Evolutionary conservation across 37 sponge, comb jelly and placozoan species (phyloP).

Genomic region (Diacarnus erythraeanus): DNA sequence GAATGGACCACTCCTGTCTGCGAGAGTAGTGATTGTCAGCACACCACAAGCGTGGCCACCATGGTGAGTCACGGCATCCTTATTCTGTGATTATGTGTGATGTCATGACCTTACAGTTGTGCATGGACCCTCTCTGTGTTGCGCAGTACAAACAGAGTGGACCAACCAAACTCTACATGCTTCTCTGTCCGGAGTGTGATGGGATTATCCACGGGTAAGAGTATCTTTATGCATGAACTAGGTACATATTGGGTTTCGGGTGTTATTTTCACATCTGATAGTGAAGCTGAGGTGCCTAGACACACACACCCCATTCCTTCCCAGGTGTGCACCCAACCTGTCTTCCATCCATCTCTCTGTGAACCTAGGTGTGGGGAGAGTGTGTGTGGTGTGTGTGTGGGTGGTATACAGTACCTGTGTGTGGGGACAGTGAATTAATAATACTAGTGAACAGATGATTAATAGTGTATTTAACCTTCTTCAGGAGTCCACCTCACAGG

Average conservation of each 20-base stretch:
- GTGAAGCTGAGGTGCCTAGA: too few relatives aligned
- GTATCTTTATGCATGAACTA: too few relatives aligned
- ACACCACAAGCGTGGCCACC: background rate
- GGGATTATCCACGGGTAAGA: slow-evolving; percentile 37
- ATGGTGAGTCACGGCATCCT: slow-evolving; percentile 11
- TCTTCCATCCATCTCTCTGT: too few relatives aligned
- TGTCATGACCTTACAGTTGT: slow-evolving; percentile 39
- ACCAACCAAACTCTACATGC: slow-evolving; percentile 42
- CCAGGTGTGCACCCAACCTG: too few relatives aligned
- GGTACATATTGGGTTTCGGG: too few relatives aligned
- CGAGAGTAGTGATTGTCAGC: slow-evolving; percentile 28
- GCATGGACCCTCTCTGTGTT: slow-evolving; percentile 52
- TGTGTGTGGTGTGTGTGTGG: too few relatives aligned
- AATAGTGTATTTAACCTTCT: background rate
- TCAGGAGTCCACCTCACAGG: slow-evolving; percentile 11
- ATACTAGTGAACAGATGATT: background rate
- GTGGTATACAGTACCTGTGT: too few relatives aligned
- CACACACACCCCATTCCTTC: too few relatives aligned
- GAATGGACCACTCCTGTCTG: slow-evolving; percentile 34
- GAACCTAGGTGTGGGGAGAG: too few relatives aligned
- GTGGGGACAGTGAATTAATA: background rate
- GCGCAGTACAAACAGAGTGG: slow-evolving; percentile 12
- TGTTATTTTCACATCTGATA: too few relatives aligned
- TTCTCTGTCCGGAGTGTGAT: slow-evolving; percentile 60
- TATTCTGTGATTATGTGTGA: background rate